Base-by-base conservation (phyloP, 1,140 invertebrate genomes). In the Trialeurodes vaporariorum region DNA sequence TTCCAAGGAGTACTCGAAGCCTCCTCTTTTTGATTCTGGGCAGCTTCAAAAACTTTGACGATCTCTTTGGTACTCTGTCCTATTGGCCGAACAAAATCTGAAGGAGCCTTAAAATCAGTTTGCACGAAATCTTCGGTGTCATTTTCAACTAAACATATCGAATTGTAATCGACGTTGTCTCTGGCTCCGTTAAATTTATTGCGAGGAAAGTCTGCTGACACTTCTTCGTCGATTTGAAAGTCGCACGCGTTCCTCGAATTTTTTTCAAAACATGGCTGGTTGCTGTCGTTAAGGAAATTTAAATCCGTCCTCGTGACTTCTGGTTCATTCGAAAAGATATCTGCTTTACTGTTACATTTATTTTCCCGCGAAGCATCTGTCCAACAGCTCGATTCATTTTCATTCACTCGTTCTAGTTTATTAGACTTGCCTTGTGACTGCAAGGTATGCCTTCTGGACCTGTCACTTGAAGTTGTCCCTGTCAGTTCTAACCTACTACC, bases 401-500 rank as follows among this genome's bases (percentile, higher is more conserved):
- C 70, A 22, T 26, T 70, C 1, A 40, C 66, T 63, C 61, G 68
- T 9, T 63, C 27, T 64, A 25, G 27, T 2, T 34, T 66, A 17
- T 60, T 63, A 27, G 69, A 71, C 2, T 59, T 64, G 64, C 70
- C 58, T 22, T 68, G 67, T 17, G 69, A 66, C 23, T 69, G 65
- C 1, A 68, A 34, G 27, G n/a, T 67, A 24, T 65, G 67, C n/a
- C 67, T 69, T 17, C 27, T 58, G 24, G 65, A 68, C 27, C 62
- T 65, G 22, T 70, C 64, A 17, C 34, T 49, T 17, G 34, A 5
- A 17, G 5, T 49, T 5, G 84, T 83, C 0, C 89, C 89, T 0
- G 88, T 85, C 23, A 92, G 74, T 76, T 92, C 90, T 60, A 92
- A 75, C 49, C 90, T 82, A 75, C 89, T 91, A 72, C 88, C 90